Evolutionary conservation across 2,888 invertebrate genomes (phyloP).

Genomic region (Brachycybe producta): DNA sequence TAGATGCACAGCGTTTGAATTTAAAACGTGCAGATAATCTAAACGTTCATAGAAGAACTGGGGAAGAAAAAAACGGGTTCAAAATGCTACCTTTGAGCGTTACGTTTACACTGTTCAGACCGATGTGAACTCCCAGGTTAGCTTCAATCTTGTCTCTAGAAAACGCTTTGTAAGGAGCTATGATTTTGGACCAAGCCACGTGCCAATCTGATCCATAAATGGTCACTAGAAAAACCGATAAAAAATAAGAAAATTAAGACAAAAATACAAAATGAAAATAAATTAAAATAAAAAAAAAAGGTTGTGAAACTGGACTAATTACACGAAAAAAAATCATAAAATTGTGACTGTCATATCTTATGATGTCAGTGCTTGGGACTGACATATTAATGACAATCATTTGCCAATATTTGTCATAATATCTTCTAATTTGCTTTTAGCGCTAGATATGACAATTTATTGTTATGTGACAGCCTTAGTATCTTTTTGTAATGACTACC

Average conservation of each 20-base stretch:
- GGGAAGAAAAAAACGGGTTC: constrained; percentile 2
- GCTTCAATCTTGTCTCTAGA: constrained; percentile 76
- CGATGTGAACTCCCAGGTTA: constrained; percentile 80
- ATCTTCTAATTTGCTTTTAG: too few relatives aligned
- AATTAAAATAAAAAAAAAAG: too few relatives aligned
- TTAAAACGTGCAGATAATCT: neutral
- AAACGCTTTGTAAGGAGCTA: constrained; percentile 80
- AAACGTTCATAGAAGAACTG: neutral
- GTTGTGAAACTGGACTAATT: too few relatives aligned
- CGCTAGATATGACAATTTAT: too few relatives aligned
- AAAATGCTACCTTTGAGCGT: constrained; percentile 63
- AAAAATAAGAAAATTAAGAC: constrained; percentile 9
- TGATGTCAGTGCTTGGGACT: too few relatives aligned
- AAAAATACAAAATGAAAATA: neutral
- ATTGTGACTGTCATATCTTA: too few relatives aligned
- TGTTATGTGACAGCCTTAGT: too few relatives aligned
- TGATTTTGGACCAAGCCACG: constrained; percentile 64
- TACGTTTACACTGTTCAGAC: constrained; percentile 87
- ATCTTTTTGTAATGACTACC: too few relatives aligned
- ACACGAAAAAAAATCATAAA: too few relatives aligned
- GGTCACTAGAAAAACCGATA: constrained; percentile 49
- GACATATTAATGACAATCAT: too few relatives aligned
- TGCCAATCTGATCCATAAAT: constrained; percentile 89
- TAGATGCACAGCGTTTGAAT: too few relatives aligned
- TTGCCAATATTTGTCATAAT: too few relatives aligned